Base-by-base conservation (phyloP, 2,888 invertebrate species). In the Nomada lathburiana region DNA sequence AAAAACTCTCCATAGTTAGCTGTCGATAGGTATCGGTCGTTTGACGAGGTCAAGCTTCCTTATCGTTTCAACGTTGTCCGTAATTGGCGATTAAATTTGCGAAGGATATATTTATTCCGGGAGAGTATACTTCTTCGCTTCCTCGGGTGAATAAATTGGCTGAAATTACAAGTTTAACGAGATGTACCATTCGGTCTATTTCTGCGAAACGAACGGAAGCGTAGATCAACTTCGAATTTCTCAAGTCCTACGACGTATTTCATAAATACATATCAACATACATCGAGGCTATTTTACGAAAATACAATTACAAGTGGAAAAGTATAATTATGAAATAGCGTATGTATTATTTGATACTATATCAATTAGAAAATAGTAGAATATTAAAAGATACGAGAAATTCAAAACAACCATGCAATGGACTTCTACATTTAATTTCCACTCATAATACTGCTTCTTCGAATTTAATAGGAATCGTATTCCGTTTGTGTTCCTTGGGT, bases 11-110 rank as follows among this genome's bases (percentile, higher is more conserved):
- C 72, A 50, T 57, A 65, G 57, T 73, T 78, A 63, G 44, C 62
- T 62, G 59, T 57, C 78, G 71, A 74, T 74, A 60, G 67, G 64
- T 70, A 85, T 86, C 86, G 89, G 89, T 88, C 82, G 79, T 75
- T 59, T 53, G 72, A 75, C 75, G 83, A 78, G 82, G 85, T 86
- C 85, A 76, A 83, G 80, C 64, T 65, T 69, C 76, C 65, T 76
- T 85, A 81, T 73, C 76, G 72, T 76, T 77, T 72, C 72, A 65
- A 68, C 76, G 75, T 88, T 72, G 52, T 72, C 65, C 70, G 75
- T 88, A 90, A 90, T 89, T 88, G 89, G 83, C 87, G 87, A 89
- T 86, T 87, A 90, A 90, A 84, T 88, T 84, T 75, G 62, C 77
- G 76, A 65, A 70, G 67, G 73, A 84, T 80, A 84, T 81, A 87